Base-by-base conservation (phyloP, 2,797 vertebrate genomes). In the Adrianichthys oophorus region DNA sequence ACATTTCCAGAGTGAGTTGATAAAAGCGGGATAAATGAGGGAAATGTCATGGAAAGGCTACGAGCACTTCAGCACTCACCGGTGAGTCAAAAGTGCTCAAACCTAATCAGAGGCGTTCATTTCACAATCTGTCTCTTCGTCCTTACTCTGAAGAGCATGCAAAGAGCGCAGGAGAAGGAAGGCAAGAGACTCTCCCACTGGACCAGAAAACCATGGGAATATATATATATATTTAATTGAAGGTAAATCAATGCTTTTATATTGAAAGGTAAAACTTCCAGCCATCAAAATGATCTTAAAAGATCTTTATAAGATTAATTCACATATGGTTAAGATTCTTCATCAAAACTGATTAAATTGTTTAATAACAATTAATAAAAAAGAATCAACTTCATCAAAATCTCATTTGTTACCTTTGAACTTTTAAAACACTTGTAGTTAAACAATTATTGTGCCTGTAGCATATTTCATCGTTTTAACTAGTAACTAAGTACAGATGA, bases 61-160 rank as follows among this genome's bases (percentile, higher is more conserved):
- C 59, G 81, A 82, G 71, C 90, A 78, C 82, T 79, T 70, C 76
- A 90, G 77, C 50, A 91, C 94, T 95, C 93, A 95, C 94, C 83
- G 57, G 66, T 69, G 72, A 82, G 67, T 86, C 82, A 78, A 89
- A 83, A 92, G 68, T 72, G 74, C 80, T 87, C 91, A 92, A 37
- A 86, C 89, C 92, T 93, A 94, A 95, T 94, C 93, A 93, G 93
- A 89, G 68, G 83, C 82, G 85, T 88, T 93, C 90, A 92, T 92
- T 92, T 94, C 88, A 89, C 87, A 93, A 93, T 95, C 92, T 78
- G 85, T 91, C 76, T 94, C 93, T 80, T 94, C 89, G 50, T 94
- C 92, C 85, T 93, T 91, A 77, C 92, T 94, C 94, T 95, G 94
- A 86, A 73, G 80, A 83, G 88, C 87, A 81, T 85, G 89, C 79